A percentile compares a stretch with the other conserved stretches of the same genome.
These are phyloP conservation scores for Pardosa pseudoannulata DNA, from an alignment of 2,888 invertebrate genomes.

Conservation along the genomic window DNA sequence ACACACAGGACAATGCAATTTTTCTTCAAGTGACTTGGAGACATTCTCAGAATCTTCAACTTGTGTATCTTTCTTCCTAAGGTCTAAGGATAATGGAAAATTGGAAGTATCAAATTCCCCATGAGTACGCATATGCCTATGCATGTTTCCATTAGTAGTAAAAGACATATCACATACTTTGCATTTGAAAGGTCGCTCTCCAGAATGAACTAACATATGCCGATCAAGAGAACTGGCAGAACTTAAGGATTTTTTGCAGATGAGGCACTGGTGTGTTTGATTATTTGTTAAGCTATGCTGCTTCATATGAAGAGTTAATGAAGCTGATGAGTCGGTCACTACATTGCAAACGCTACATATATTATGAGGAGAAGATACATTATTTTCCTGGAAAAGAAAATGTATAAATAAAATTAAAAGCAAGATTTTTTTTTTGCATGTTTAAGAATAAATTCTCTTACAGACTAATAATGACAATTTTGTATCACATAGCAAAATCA, in stretches of 20 bases:
- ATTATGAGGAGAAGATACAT: conserved; percentile 12
- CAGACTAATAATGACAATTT: too few relatives aligned
- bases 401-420: not conserved
- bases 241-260: conserved; percentile 84
- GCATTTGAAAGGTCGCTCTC: conserved; percentile 88
- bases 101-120: conserved; percentile 76
- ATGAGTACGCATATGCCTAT: conserved; percentile 87
- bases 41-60: conserved; percentile 59
- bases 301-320: conserved; percentile 84
- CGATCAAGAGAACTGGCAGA: conserved; percentile 88
- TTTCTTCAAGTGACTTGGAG: conserved; percentile 51
- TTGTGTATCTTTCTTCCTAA: conserved; percentile 27
- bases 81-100: conserved; percentile 38
- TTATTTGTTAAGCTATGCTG: conserved; percentile 76
- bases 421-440: too few relatives aligned
- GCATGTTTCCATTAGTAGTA: conserved; percentile 91
- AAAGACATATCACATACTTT: conserved; percentile 87
- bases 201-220: conserved; percentile 88
- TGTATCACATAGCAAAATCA: too few relatives aligned
- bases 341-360: conserved; percentile 83
- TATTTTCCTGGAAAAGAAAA: conserved; percentile 32
- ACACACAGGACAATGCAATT: conserved; percentile 82
- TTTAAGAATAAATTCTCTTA: too few relatives aligned
- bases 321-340: conserved; percentile 82
- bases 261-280: conserved; percentile 82